Percentiles rank a stretch among this genome's conserved stretches.
phyloP scores from a whole-genome alignment of 2,797 vertebrate genomes.

The Menidia menidia region DNA sequence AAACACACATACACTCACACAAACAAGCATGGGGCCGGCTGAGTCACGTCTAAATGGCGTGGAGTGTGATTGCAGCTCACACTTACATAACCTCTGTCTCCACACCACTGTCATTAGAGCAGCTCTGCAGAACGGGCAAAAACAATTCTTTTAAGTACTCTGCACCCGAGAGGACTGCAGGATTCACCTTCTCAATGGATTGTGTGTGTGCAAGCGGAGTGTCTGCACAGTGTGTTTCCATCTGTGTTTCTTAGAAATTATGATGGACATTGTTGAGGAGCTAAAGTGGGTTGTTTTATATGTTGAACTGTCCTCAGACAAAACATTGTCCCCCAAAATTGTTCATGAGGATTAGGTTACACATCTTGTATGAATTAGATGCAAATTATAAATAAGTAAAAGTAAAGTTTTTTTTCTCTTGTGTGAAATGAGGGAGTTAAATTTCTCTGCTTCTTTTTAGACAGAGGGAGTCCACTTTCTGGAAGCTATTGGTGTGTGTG shows the following conservation, averaged over 20 bases:
- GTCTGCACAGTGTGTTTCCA: slow-evolving; percentile 14
- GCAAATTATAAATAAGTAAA: slow-evolving; percentile 7
- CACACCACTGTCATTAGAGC: slow-evolving; percentile 77
- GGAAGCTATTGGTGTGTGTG: slow-evolving; percentile 78
- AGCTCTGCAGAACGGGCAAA: slow-evolving; percentile 62
- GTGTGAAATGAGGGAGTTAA: slow-evolving; percentile 81
- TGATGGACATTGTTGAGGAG: slow-evolving; percentile 9
- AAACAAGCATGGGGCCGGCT: slow-evolving; percentile 74
- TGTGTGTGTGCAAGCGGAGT: slow-evolving; percentile 17
- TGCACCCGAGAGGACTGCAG: slow-evolving; percentile 48
- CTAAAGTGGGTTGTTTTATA: slow-evolving; percentile 16
- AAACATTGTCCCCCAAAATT: slow-evolving; percentile 8
- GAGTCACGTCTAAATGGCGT: slow-evolving; percentile 83
- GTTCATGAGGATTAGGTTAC: slow-evolving; percentile 2
- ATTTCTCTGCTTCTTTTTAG: slow-evolving; percentile 74
- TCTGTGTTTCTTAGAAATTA: slow-evolving; percentile 41
- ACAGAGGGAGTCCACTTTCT: slow-evolving; percentile 85
- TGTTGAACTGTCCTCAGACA: slow-evolving; percentile 8
- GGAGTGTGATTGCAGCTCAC: slow-evolving; percentile 78
- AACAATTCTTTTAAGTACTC: slow-evolving; percentile 74
- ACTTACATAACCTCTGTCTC: slow-evolving; percentile 85
- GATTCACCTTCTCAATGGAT: slow-evolving; percentile 53
- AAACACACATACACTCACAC: slow-evolving; percentile 30
- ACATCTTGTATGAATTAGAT: background rate
- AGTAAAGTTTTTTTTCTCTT: slow-evolving; percentile 29